Conservation (phyloP, 2,113 vertebrate genomes). For the Gopherus flavomarginatus region DNA sequence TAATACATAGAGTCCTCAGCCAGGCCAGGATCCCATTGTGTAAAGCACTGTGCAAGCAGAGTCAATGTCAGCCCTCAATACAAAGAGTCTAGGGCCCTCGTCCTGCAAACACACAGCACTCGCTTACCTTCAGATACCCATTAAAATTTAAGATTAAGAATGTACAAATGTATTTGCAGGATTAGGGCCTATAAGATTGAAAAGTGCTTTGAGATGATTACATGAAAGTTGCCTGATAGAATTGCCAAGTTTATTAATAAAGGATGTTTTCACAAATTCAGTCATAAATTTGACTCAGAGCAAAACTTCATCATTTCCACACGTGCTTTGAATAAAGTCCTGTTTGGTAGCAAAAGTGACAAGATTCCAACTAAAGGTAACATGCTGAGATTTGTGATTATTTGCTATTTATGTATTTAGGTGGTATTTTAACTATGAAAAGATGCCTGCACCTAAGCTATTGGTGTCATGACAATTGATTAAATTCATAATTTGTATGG, state of each 20-base stretch:
- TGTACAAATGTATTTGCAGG: fast-evolving
- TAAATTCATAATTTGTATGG: background rate
- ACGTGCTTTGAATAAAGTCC: background rate
- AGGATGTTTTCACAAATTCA: background rate
- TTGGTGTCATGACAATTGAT: too few species aligned
- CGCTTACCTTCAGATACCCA: too few species aligned
- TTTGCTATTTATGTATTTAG: fast-evolving
- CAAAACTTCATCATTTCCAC: background rate
- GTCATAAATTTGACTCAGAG: background rate
- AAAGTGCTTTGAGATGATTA: background rate
- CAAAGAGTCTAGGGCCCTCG: background rate
- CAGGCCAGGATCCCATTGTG: background rate
- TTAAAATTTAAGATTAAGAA: background rate
- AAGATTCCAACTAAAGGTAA: background rate
- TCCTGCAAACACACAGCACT: background rate
- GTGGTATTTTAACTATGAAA: background rate
- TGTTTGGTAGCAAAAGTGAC: background rate
- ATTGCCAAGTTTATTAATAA: background rate
- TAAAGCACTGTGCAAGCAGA: background rate
- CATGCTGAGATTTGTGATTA: fast-evolving
- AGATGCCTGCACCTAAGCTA: background rate
- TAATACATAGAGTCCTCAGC: background rate
- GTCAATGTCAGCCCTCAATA: background rate
- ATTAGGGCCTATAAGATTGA: background rate
- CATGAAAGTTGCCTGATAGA: fast-evolving